phyloP scores from a whole-genome alignment of 2,888 invertebrate species.

The Celastrina argiolus region DNA sequence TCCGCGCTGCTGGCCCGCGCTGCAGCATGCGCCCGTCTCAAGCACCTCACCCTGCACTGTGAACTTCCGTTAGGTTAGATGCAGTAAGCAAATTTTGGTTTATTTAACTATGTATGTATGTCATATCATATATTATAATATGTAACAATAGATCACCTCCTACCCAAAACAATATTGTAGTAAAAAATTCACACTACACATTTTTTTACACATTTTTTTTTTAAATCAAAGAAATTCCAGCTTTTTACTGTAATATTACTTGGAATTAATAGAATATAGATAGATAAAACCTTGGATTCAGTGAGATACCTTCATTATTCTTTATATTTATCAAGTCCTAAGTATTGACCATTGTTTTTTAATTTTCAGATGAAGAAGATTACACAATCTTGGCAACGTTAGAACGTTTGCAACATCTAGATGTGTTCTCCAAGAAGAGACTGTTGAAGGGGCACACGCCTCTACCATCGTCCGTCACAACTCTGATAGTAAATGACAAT shows the following conservation, averaged over 20 bases:
- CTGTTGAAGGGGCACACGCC: constrained; percentile 23
- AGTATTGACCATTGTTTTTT: not conserved
- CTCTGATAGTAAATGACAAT: constrained; percentile 40
- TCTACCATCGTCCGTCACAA: constrained; percentile 30
- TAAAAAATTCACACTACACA: too few species aligned
- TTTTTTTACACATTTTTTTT: too few species aligned
- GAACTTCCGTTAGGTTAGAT: constrained; percentile 24
- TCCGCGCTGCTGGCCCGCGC: constrained; percentile 19
- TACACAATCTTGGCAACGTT: constrained; percentile 30
- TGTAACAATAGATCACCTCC: too few species aligned
- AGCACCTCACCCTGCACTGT: constrained; percentile 25
- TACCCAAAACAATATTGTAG: too few species aligned
- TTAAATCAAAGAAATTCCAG: too few species aligned
- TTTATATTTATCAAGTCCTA: too few species aligned
- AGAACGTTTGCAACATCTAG: constrained; percentile 36
- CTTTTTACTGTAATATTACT: too few species aligned
- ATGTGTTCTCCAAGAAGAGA: constrained; percentile 35
- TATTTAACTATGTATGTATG: too few species aligned
- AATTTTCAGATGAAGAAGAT: constrained; percentile 25
- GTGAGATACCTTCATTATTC: too few species aligned
- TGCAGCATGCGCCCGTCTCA: constrained; percentile 24
- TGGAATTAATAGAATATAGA: too few species aligned
- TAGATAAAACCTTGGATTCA: too few species aligned
- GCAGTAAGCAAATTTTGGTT: not conserved
- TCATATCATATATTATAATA: too few species aligned